Conservation (phyloP, 2,113 vertebrate species). For the Podarcis cretensis region DNA sequence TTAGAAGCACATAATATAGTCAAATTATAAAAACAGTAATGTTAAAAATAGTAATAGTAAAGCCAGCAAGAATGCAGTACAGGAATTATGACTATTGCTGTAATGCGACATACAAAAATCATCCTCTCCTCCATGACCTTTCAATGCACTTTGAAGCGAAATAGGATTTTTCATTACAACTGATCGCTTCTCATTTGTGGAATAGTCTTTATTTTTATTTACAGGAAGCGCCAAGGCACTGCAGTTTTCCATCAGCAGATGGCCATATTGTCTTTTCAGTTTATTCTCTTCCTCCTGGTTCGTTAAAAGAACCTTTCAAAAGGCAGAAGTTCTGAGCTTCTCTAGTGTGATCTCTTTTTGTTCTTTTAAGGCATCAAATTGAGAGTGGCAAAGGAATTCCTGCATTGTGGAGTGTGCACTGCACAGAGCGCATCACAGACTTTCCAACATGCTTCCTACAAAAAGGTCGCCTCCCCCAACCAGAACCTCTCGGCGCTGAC, state of each 20-base stretch:
- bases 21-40: not conserved
- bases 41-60: not conserved
- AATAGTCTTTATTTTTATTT: too few relatives aligned
- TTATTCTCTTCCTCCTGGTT: too few relatives aligned
- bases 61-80: not conserved
- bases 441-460: not conserved
- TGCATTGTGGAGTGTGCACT: not conserved
- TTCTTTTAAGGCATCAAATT: not conserved
- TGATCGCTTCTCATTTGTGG: too few relatives aligned
- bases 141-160: conserved; percentile 16
- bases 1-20: not conserved
- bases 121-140: too few relatives aligned
- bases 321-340: too few relatives aligned
- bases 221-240: too few relatives aligned
- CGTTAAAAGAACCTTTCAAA: too few relatives aligned
- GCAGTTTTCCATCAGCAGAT: too few relatives aligned
- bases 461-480: not conserved
- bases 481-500: not conserved
- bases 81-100: not conserved
- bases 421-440: not conserved
- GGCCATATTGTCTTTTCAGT: too few relatives aligned
- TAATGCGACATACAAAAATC: not conserved
- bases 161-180: too few relatives aligned
- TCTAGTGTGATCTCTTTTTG: not conserved
- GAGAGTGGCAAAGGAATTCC: too few relatives aligned